Conservation (phyloP, 2,888 invertebrate species). For the Cryptocephalus primarius region DNA sequence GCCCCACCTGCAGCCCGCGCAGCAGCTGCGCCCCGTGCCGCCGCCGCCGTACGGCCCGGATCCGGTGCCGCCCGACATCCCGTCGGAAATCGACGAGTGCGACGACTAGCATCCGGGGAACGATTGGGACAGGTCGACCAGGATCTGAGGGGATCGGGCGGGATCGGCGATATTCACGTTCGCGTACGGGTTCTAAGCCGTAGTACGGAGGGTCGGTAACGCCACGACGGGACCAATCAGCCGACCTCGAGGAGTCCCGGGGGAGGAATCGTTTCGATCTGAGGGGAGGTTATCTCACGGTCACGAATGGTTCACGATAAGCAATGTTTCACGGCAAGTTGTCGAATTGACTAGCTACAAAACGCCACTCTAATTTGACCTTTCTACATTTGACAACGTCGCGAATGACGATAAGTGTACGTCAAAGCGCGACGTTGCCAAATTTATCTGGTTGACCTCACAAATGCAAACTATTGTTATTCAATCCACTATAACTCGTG, state of each 20-base stretch:
- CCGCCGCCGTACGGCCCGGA: conserved; percentile 25
- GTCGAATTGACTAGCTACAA: too few relatives aligned
- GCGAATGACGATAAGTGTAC: too few relatives aligned
- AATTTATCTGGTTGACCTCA: too few relatives aligned
- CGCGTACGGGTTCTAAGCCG: background rate
- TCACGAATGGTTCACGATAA: too few relatives aligned
- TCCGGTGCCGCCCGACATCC: conserved; percentile 20
- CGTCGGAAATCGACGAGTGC: conserved; percentile 10
- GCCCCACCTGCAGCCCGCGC: background rate
- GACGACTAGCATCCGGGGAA: conserved; percentile 30
- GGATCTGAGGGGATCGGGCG: conserved; percentile 24
- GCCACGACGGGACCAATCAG: too few relatives aligned
- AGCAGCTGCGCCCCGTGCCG: conserved; percentile 1
- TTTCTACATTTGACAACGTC: too few relatives aligned
- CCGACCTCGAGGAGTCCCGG: background rate
- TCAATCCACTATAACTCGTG: too few relatives aligned
- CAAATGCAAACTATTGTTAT: too few relatives aligned
- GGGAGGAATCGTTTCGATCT: background rate
- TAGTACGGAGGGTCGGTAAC: too few relatives aligned
- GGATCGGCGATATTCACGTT: background rate
- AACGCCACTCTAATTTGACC: too few relatives aligned
- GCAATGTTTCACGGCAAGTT: too few relatives aligned
- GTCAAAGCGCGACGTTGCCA: too few relatives aligned
- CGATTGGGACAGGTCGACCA: conserved; percentile 34
- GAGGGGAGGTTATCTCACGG: background rate